phyloP scores from a whole-genome alignment of 53 echinoderm and acorn worm genomes.

The Astropecten irregularis region DNA sequence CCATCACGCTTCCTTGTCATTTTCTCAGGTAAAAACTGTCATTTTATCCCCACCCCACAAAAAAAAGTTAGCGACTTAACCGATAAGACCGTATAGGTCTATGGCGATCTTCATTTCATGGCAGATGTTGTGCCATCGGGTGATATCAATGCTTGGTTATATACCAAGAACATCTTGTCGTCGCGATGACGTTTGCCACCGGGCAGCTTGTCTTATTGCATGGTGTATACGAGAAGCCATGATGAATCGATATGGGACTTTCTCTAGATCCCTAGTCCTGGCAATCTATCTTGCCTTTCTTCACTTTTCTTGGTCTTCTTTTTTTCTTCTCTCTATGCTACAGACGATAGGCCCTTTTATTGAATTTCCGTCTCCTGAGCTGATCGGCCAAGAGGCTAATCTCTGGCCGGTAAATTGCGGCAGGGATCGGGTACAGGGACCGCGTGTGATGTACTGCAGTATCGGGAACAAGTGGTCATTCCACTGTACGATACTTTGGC shows the following conservation, averaged over 20 bases:
- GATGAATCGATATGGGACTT: slow-evolving; percentile 33
- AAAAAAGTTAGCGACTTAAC: no score
- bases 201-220: neutral
- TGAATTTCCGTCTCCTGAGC: slow-evolving; percentile 22
- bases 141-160: slow-evolving; percentile 13
- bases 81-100: no score
- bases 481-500: no score
- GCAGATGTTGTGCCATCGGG: slow-evolving; percentile 40
- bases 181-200: neutral
- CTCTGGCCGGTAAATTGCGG: neutral
- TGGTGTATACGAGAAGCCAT: neutral
- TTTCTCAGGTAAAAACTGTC: no score
- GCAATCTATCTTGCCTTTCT: slow-evolving; percentile 30
- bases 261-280: slow-evolving; percentile 11
- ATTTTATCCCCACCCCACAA: no score
- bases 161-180: slow-evolving; percentile 18
- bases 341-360: slow-evolving; percentile 21
- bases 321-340: no score
- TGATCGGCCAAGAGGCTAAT: slow-evolving; percentile 36
- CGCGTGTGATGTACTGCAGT: no score
- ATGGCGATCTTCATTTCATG: slow-evolving; percentile 36
- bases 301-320: no score
- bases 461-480: no score
- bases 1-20: no score
- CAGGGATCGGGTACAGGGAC: no score